Conservation (phyloP, 2,797 vertebrate species). For the Gephyroberyx darwinii region DNA sequence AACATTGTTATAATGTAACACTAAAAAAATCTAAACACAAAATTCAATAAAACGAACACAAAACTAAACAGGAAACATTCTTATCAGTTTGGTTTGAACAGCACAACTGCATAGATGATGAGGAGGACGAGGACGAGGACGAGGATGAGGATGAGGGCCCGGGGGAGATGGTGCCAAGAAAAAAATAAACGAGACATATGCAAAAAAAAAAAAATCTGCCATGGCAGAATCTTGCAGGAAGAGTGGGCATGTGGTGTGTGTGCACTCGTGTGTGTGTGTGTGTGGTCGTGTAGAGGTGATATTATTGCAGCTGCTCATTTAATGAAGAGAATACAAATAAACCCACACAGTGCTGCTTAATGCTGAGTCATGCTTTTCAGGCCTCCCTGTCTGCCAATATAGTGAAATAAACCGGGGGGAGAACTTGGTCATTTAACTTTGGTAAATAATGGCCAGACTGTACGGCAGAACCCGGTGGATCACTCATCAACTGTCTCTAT, state of each 20-base stretch:
- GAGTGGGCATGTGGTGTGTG: constrained; percentile 56
- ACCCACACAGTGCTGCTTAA: constrained; percentile 4
- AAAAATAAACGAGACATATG: constrained; percentile 33
- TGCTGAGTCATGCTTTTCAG: constrained; percentile 42
- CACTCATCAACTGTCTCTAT: constrained; percentile 28
- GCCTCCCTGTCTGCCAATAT: constrained; percentile 12
- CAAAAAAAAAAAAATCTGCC: background rate
- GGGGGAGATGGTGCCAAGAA: constrained; percentile 49
- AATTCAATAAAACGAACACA: constrained; percentile 15
- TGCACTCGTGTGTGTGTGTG: constrained; percentile 23
- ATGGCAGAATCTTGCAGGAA: constrained; percentile 54
- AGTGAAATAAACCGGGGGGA: background rate
- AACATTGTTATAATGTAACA: constrained; percentile 31
- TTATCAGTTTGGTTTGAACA: constrained; percentile 62
- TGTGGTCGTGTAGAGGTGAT: constrained; percentile 35
- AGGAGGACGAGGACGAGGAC: too few species aligned
- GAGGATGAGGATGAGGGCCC: too few species aligned
- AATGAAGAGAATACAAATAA: constrained; percentile 55
- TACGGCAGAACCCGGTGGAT: constrained; percentile 17
- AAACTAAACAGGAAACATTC: constrained; percentile 30
- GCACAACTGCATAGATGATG: constrained; percentile 30
- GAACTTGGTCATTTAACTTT: constrained; percentile 27
- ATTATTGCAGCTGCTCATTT: constrained; percentile 57
- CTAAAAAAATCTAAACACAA: constrained; percentile 13
- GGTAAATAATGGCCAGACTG: constrained; percentile 41